Conservation (phyloP, 2,113 vertebrate genomes). For the Amia ocellicauda region DNA sequence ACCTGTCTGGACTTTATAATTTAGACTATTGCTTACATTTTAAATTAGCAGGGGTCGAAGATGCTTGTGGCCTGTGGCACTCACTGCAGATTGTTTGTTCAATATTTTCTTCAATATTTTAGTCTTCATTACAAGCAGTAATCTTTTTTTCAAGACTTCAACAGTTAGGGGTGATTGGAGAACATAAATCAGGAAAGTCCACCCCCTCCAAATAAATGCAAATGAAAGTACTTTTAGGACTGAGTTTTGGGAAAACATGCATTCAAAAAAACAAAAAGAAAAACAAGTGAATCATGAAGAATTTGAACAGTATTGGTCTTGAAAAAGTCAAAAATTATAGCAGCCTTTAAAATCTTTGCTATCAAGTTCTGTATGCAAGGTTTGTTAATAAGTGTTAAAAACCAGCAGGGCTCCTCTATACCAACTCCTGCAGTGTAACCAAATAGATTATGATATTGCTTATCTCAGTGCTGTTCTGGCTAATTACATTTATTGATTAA, state of each 20-base stretch:
- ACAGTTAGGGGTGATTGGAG: too few relatives aligned
- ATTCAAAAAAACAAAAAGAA: too few relatives aligned
- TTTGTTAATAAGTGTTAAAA: constrained; percentile 30
- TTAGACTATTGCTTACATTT: constrained; percentile 12
- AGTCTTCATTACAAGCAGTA: neutral
- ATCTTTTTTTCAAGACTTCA: neutral
- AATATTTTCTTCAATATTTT: neutral
- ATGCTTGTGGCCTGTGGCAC: neutral
- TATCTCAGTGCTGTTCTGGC: constrained; percentile 26
- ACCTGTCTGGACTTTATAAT: constrained; percentile 6
- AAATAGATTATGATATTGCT: constrained; percentile 35
- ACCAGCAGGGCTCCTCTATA: constrained; percentile 27
- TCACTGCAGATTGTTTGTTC: neutral
- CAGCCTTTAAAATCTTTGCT: constrained; percentile 17
- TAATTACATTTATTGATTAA: constrained; percentile 37
- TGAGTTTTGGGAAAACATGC: too few relatives aligned
- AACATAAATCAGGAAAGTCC: too few relatives aligned
- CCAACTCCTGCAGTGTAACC: constrained; percentile 32
- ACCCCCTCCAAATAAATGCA: too few relatives aligned
- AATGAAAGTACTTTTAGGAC: too few relatives aligned
- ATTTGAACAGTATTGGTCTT: too few relatives aligned
- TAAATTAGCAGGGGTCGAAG: neutral
- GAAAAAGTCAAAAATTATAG: too few relatives aligned
- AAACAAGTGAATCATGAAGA: too few relatives aligned
- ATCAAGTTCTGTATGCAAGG: constrained; percentile 16